Conservation (phyloP, 1,140 invertebrate species). For the Gyrodactylus salaris region DNA sequence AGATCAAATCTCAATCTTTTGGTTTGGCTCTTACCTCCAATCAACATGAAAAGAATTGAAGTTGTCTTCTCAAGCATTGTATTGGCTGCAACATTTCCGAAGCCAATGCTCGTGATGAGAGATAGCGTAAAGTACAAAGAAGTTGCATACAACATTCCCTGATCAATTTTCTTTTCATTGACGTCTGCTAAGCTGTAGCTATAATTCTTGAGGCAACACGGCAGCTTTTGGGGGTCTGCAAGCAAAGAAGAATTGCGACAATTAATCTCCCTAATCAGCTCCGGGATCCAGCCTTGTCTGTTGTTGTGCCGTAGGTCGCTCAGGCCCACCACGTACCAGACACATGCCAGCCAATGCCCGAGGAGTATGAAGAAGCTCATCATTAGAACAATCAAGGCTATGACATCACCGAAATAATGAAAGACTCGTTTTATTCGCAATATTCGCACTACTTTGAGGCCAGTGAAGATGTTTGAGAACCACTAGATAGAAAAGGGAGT, state of each 20-base stretch:
- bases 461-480: constrained; percentile 17
- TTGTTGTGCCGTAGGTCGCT: constrained; percentile 15
- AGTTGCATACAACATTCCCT: constrained; percentile 38
- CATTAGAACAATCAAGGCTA: constrained; percentile 81
- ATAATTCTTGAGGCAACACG: neutral
- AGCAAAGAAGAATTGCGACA: constrained; percentile 13
- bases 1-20: too few relatives aligned
- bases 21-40: too few relatives aligned
- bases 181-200: neutral
- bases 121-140: constrained; percentile 97
- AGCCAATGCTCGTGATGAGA: constrained; percentile 96
- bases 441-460: constrained; percentile 69
- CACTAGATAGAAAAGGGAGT: constrained; percentile 47
- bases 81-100: constrained; percentile 92
- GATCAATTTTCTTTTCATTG: neutral
- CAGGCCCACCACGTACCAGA: constrained; percentile 37
- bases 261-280: neutral
- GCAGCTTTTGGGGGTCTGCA: constrained; percentile 10
- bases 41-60: constrained; percentile 89
- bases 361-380: constrained; percentile 26
- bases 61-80: constrained; percentile 90
- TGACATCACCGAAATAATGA: constrained; percentile 90
- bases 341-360: constrained; percentile 43
- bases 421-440: constrained; percentile 76
- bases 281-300: constrained; percentile 14